A percentile compares a stretch with the other conserved stretches of the same genome.
Conservation (phyloP, 2,113 vertebrate genomes). For the Nipponia nippon region DNA sequence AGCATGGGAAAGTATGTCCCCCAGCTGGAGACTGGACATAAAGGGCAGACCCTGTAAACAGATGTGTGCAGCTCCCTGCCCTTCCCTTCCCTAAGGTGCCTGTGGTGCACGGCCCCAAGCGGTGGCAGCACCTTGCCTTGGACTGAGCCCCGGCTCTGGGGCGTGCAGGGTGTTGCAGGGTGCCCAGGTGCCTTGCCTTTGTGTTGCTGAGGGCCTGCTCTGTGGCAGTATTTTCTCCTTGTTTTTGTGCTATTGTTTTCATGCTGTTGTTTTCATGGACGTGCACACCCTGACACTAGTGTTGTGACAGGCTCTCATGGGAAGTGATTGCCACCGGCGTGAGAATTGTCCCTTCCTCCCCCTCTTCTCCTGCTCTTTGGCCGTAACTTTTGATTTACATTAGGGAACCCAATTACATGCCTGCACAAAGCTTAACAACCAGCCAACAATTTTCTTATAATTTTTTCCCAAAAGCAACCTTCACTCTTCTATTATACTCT, state of each 20-base stretch:
- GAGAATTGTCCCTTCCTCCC: neutral
- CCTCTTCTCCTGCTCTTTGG: neutral
- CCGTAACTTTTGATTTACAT: neutral
- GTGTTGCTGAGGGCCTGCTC: neutral
- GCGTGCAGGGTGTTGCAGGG: rapidly evolving
- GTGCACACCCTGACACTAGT: neutral
- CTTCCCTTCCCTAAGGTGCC: neutral
- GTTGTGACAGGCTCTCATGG: neutral
- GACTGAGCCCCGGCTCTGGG: neutral
- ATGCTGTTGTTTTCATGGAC: neutral
- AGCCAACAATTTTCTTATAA: neutral
- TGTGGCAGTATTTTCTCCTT: neutral
- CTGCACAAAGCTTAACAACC: neutral
- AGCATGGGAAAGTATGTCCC: neutral
- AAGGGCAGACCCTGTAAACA: neutral
- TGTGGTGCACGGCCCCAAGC: neutral
- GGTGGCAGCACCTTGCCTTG: neutral
- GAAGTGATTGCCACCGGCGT: neutral
- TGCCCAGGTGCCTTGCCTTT: no score
- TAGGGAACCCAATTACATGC: rapidly evolving
- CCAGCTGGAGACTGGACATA: neutral
- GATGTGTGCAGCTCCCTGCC: neutral
- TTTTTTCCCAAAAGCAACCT: neutral
- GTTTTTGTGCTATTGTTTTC: no score
- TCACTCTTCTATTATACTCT: neutral